Conservation (phyloP, 1,140 invertebrate genomes). For the Sitodiplosis mosellana region DNA sequence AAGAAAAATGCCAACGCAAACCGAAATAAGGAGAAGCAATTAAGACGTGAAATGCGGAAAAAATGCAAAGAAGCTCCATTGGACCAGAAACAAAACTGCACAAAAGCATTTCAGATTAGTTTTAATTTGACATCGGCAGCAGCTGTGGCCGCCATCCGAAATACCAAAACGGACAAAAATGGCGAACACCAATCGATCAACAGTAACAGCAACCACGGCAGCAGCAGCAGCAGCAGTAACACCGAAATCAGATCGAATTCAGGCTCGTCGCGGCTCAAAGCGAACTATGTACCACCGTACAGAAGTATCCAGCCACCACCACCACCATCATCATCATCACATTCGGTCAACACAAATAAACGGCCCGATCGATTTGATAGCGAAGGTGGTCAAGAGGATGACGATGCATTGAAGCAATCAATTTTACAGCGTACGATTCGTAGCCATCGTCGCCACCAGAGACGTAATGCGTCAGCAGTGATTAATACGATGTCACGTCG, state of each 20-base stretch:
- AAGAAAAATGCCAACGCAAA: background rate
- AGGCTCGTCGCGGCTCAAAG: too few relatives aligned
- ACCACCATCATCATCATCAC: background rate
- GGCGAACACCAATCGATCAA: slow-evolving; percentile 10
- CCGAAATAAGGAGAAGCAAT: background rate
- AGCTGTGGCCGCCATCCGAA: too few relatives aligned
- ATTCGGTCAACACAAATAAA: too few relatives aligned
- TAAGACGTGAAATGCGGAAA: background rate
- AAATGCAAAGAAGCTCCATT: background rate
- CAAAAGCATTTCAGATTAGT: too few relatives aligned
- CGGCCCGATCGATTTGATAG: background rate
- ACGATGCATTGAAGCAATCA: background rate
- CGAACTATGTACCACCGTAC: too few relatives aligned
- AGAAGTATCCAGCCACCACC: too few relatives aligned
- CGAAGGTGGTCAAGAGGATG: background rate
- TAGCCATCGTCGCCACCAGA: slow-evolving; percentile 8
- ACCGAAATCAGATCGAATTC: slow-evolving; percentile 12
- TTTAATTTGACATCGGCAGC: too few relatives aligned
- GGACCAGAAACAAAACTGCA: background rate
- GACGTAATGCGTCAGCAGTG: background rate
- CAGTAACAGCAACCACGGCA: slow-evolving; percentile 17
- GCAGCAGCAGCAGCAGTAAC: slow-evolving; percentile 18
- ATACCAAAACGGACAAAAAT: too few relatives aligned
- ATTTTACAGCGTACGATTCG: slow-evolving; percentile 12
- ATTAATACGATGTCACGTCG: background rate